Evolutionary conservation across 1,140 invertebrate species (phyloP), one percentile per base, ranked within the genome.

Genomic region (Triops longicaudatus): DNA sequence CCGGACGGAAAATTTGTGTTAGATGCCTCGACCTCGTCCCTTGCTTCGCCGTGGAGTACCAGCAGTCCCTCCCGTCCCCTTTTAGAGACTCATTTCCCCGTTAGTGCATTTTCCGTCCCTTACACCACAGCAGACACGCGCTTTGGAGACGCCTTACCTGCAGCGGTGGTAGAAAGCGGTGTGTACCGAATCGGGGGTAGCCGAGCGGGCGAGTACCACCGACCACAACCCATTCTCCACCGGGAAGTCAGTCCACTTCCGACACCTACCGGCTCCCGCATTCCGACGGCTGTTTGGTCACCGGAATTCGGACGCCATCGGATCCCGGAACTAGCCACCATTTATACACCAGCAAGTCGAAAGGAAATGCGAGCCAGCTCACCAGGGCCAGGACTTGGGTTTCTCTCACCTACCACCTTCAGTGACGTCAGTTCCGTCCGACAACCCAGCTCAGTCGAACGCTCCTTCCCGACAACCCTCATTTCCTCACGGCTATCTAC

Each of bases 371-470:
- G 76, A n/a, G 89, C 90, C 26, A 90, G 90, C 79, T 91, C 90
- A 73, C 91, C 91, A 7, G 83, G 83, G 3, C 81, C 83, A 50
- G 81, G 83, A 81, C 80, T 80, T 78, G 50, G 50, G 6, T 83
- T 87, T 0, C 90, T 90, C 88, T 88, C 89, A 10, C 86, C 90
- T 31, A 63, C 73, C 41, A 81, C 83, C 83, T 91, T 93, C 81
- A 93, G 90, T 82, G 93, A 94, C 84, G 86, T 95, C 78, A 94
- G 92, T 84, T 93, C 92, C 11, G 93, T 94, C n/a, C 86, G 88
- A 12, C 91, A 92, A 81, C 89, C 90, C 42, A 92, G 91, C 79
- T 93, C 92, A 74, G 89, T 87, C 1, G 92, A 94, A 81, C 87
- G 91, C 42, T 94, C 93, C 0, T 90, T 91, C 80, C 91, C 91